Evolutionary conservation across 2,888 invertebrate genomes (phyloP), one percentile per base, ranked within the genome.

Genomic region (Ectemnius lituratus): DNA sequence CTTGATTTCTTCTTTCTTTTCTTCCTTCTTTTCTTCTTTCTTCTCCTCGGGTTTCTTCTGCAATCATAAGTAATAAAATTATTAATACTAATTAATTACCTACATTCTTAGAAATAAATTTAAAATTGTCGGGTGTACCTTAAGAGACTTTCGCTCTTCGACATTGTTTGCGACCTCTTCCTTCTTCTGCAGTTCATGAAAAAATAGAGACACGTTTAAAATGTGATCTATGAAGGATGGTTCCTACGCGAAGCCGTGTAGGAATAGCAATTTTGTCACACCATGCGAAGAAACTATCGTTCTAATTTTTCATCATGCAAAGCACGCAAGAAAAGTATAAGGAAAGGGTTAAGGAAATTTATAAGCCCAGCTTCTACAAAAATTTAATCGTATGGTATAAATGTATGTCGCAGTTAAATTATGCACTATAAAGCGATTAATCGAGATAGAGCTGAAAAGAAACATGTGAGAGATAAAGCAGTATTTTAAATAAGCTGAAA

Each of bases 21-120:
- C 82, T 69, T 92, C 91, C 79, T 93, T 93, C 83, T 93, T 93
- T 73, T 91, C 92, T 80, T 92, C 92, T 18, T 92, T 88, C 87
- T 93, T 93, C 18, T 93, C 90, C 16, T 84, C 84, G 4, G 81
- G 74, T 67, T 88, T 88, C 59, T 90, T 89, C 88, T 88, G 47
- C 5, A 75, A 6, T 11, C 16, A 67, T 57, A 47, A 56, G 69
- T 4, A 67, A 66, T 70, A 70, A 70, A 58, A 63, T 57, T 37
- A 62, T 16, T 60, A 6, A 23, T 0, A 62, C 47, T 64, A 37
- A 58, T 65, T 18, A 57, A 49, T 46, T 57, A 23, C 37, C 47
- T 23, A 16, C 23, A 45, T 46, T 49, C 1, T 8, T 5, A 64
- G 56, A 49, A 65, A 59, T 18, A 4, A 59, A 46, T 18, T 5